Conservation (phyloP, 2,888 invertebrate genomes). For the Prosapia bicincta region DNA sequence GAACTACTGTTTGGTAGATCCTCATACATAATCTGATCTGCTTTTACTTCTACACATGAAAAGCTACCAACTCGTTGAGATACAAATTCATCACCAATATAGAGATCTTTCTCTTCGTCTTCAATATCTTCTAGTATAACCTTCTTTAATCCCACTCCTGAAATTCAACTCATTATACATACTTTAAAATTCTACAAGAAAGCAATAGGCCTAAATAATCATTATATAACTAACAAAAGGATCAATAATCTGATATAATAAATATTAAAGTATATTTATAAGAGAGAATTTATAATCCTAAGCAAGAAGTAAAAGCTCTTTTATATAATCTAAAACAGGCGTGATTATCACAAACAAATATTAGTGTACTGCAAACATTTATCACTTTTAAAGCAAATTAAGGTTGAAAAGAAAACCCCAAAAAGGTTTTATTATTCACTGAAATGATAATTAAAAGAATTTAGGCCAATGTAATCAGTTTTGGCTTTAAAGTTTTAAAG, state of each 20-base stretch:
- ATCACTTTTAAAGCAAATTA: too few relatives aligned
- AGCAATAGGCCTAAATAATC: neutral
- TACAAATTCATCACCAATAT: neutral
- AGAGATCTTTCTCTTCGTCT: slow-evolving; percentile 23
- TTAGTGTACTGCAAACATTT: neutral
- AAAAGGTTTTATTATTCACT: too few relatives aligned
- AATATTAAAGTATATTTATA: too few relatives aligned
- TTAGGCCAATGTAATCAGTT: neutral
- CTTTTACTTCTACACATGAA: slow-evolving; percentile 27
- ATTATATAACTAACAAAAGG: neutral
- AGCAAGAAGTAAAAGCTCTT: too few relatives aligned
- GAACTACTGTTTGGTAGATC: slow-evolving; percentile 41
- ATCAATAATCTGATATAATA: neutral
- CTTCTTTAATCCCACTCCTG: slow-evolving; percentile 22
- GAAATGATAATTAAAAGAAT: too few relatives aligned
- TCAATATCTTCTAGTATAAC: slow-evolving; percentile 24
- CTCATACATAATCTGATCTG: slow-evolving; percentile 7
- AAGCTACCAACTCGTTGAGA: slow-evolving; percentile 19
- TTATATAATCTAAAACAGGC: too few relatives aligned
- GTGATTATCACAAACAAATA: neutral
- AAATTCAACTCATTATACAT: slow-evolving; percentile 12
- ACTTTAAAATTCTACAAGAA: neutral
- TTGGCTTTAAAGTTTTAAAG: neutral
- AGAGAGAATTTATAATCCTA: too few relatives aligned
- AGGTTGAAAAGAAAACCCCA: too few relatives aligned